phyloP scores from a whole-genome alignment of 2,888 invertebrate species.

The Bibio marci region DNA sequence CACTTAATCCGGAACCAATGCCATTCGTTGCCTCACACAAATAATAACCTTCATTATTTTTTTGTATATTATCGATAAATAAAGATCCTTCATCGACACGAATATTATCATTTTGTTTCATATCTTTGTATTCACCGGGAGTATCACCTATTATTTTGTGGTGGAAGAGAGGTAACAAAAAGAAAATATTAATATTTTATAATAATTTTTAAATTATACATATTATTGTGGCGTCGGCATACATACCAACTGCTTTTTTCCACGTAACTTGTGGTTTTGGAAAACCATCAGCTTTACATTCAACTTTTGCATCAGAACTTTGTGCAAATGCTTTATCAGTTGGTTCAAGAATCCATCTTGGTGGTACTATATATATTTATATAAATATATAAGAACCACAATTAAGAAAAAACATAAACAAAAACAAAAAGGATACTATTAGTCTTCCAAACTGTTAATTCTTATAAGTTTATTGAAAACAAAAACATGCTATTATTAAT shows the following conservation, averaged over 20 bases:
- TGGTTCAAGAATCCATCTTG: conserved; percentile 89
- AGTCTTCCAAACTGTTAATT: not conserved
- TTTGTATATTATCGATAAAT: conserved; percentile 76
- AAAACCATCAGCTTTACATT: conserved; percentile 92
- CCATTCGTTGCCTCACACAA: conserved; percentile 92
- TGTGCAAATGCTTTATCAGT: conserved; percentile 91
- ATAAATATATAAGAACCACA: not conserved
- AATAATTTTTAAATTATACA: not conserved
- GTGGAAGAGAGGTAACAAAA: conserved; percentile 3
- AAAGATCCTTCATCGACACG: conserved; percentile 90
- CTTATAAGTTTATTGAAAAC: not conserved
- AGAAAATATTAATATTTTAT: conserved; percentile 1
- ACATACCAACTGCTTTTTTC: conserved; percentile 88
- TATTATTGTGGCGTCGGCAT: no score
- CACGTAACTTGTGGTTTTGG: conserved; percentile 87
- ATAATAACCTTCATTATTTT: conserved; percentile 87
- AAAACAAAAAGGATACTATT: not conserved
- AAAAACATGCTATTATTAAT: no score
- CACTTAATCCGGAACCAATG: conserved; percentile 86
- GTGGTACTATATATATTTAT: conserved; percentile 49
- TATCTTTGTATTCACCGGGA: conserved; percentile 84
- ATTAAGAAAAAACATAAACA: no score
- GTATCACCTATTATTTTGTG: conserved; percentile 47
- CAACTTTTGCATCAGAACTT: conserved; percentile 83
- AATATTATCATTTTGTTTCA: conserved; percentile 78